Percentiles rank a stretch among this genome's conserved stretches.
Conservation (phyloP, 2,797 vertebrate genomes). For the Bradypodion ventrale region DNA sequence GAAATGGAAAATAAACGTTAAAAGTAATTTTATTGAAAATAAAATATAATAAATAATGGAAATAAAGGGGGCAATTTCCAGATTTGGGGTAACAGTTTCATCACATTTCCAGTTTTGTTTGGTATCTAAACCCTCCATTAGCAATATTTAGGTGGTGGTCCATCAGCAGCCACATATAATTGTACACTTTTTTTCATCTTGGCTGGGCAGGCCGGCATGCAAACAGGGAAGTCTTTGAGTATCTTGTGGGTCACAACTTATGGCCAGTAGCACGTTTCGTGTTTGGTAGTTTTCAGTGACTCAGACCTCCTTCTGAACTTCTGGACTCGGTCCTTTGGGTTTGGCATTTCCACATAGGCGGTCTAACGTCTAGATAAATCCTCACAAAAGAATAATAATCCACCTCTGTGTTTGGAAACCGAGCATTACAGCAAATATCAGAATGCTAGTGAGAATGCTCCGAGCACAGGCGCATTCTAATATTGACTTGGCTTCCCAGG, state of each 20-base stretch:
- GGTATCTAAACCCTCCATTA: no score
- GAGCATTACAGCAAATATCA: neutral
- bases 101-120: no score
- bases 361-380: neutral
- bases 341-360: neutral
- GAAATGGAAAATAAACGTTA: no score
- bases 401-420: neutral
- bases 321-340: neutral
- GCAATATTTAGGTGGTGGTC: no score
- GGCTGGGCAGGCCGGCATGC: no score
- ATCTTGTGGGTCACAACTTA: neutral
- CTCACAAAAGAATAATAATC: neutral
- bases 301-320: neutral
- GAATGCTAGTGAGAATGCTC: neutral
- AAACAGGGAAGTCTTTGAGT: neutral
- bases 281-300: neutral
- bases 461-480: neutral
- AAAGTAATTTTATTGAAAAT: no score
- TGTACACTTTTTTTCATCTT: no score
- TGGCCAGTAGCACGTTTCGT: neutral
- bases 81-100: no score
- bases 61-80: no score
- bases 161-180: neutral
- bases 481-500: slow-evolving; percentile 12
- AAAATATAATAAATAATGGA: no score